These are phyloP conservation scores for Amiota mariae DNA, from an alignment of 2,888 invertebrate species.

Conservation along the genomic window DNA sequence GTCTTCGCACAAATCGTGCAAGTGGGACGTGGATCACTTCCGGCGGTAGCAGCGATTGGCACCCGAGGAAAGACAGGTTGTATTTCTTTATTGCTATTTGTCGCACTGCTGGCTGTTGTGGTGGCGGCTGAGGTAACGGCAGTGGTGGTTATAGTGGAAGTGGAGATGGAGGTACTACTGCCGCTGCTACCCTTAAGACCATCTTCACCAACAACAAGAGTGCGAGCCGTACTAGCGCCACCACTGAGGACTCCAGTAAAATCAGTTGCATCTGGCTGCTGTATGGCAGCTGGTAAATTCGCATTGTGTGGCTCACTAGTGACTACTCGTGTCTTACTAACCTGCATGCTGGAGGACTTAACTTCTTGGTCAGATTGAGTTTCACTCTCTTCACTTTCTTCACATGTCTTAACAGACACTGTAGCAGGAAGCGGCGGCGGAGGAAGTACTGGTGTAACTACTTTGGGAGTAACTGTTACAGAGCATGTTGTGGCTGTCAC, in stretches of 20 bases:
- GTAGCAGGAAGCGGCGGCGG: constrained; percentile 10
- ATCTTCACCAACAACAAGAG: constrained; percentile 78
- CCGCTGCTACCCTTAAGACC: constrained; percentile 76
- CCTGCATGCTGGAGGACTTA: constrained; percentile 21
- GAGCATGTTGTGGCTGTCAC: background rate
- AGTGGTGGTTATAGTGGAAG: constrained; percentile 9
- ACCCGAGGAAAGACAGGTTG: constrained; percentile 75
- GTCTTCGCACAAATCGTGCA: constrained; percentile 92
- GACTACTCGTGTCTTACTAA: background rate
- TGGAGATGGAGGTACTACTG: constrained; percentile 38
- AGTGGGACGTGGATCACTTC: constrained; percentile 81
- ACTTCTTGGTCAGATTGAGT: constrained; percentile 48
- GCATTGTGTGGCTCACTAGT: constrained; percentile 51
- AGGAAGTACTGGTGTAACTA: background rate
- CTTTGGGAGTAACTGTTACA: background rate
- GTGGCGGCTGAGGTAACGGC: constrained; percentile 42
- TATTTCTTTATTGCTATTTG: constrained; percentile 50
- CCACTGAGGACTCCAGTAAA: constrained; percentile 69
- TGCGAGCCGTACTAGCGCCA: constrained; percentile 57
- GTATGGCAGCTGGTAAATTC: constrained; percentile 66
- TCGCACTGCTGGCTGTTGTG: constrained; percentile 43
- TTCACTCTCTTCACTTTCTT: constrained; percentile 53
- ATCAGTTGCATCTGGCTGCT: constrained; percentile 68
- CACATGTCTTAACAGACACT: constrained; percentile 39
- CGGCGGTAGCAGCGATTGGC: constrained; percentile 59